Conservation (phyloP, 2,113 vertebrate species). For the Eubucco bourcierii region DNA sequence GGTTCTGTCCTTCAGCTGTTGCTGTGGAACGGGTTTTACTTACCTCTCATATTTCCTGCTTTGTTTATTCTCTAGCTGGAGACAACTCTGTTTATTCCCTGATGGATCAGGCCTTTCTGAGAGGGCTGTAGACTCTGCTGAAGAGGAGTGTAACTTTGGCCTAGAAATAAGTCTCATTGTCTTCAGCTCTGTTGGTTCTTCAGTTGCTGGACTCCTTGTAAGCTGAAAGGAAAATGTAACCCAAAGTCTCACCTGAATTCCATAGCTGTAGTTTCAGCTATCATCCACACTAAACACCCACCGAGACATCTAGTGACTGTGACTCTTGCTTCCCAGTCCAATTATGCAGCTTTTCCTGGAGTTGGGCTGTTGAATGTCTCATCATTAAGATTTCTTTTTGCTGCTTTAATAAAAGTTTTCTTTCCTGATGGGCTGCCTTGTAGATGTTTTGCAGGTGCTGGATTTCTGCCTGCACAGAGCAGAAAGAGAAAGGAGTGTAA, state of each 20-base stretch:
- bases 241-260: background rate
- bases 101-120: background rate
- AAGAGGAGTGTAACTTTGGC: background rate
- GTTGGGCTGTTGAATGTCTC: background rate
- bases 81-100: background rate
- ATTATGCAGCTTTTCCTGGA: conserved; percentile 36
- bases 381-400: conserved; percentile 60
- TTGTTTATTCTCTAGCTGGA: background rate
- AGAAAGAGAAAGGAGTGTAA: background rate
- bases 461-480: conserved; percentile 67
- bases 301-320: background rate
- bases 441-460: conserved; percentile 39
- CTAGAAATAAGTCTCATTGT: background rate
- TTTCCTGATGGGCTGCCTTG: conserved; percentile 49
- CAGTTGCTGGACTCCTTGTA: background rate
- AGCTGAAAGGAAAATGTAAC: background rate
- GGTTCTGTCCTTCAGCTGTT: background rate
- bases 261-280: background rate
- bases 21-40: background rate
- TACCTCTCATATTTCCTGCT: background rate
- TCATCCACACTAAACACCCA: background rate
- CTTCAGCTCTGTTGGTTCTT: background rate
- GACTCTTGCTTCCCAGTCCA: background rate
- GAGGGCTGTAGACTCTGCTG: background rate
- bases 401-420: conserved; percentile 69